These are phyloP conservation scores for Cynopterus sphinx DNA, from an alignment of 2,797 vertebrate genomes.

Conservation along the genomic window DNA sequence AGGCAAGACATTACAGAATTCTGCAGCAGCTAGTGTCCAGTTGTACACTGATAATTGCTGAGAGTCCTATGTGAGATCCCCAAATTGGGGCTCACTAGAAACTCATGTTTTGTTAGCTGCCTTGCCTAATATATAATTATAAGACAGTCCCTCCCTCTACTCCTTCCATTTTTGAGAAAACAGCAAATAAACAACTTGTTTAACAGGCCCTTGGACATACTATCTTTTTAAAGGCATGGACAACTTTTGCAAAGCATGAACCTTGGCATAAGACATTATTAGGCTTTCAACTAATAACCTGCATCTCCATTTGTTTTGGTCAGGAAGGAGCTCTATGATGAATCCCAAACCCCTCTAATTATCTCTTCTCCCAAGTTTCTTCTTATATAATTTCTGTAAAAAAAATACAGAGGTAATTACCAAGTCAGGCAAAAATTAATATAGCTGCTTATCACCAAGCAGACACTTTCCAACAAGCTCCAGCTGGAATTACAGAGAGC, in stretches of 20 bases:
- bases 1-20: background rate
- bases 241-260: background rate
- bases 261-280: background rate
- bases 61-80: background rate
- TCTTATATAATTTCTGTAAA: conserved; percentile 60
- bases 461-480: background rate
- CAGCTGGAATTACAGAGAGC: conserved; percentile 62
- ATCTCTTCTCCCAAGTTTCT: conserved; percentile 54
- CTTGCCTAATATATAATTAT: background rate
- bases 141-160: background rate
- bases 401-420: conserved; percentile 66
- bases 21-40: background rate
- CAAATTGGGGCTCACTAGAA: background rate
- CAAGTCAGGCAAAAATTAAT: conserved; percentile 59
- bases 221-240: conserved; percentile 3
- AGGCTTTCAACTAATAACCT: background rate
- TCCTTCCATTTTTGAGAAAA: background rate
- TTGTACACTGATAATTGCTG: background rate
- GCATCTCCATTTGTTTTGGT: conserved; percentile 12
- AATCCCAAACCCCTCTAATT: conserved; percentile 48
- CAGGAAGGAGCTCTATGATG: conserved; percentile 1
- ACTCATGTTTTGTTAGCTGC: background rate
- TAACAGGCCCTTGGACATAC: background rate
- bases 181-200: conserved; percentile 37
- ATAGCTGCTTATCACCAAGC: background rate